Evolutionary conservation across 2,797 vertebrate genomes (phyloP).

Genomic region (Choloepus didactylus): DNA sequence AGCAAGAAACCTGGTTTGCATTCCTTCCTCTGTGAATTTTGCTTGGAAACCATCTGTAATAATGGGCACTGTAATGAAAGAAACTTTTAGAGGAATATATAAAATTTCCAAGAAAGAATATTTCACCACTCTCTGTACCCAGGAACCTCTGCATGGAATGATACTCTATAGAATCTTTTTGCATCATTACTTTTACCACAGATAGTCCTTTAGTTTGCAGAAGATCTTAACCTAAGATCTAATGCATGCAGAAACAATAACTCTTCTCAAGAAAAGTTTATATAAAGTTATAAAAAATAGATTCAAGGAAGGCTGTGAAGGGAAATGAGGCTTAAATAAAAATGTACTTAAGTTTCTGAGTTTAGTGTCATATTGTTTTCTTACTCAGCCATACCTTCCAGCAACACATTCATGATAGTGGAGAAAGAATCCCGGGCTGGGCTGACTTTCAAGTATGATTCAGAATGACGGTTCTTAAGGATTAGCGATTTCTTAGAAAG

Average conservation of each 20-base stretch:
- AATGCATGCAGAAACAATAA: conserved; percentile 1
- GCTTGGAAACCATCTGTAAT: conserved; percentile 47
- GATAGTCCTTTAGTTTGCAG: conserved; percentile 55
- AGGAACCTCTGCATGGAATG: conserved; percentile 30
- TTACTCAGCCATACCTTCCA: neutral
- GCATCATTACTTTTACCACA: conserved; percentile 17
- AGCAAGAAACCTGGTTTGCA: conserved; percentile 30
- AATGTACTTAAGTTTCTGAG: neutral
- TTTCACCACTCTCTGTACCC: conserved; percentile 41
- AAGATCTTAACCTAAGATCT: conserved; percentile 48
- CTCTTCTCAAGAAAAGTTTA: conserved; percentile 46
- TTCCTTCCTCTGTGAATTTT: conserved; percentile 59
- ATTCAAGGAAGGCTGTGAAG: neutral
- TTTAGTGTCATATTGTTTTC: neutral
- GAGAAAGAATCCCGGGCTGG: conserved; percentile 18
- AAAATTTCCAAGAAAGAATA: conserved; percentile 68
- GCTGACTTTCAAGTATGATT: conserved; percentile 53
- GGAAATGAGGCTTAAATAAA: neutral
- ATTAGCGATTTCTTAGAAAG: conserved; percentile 36
- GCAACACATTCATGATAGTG: neutral
- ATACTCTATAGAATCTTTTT: conserved; percentile 69
- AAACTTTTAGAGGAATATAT: conserved; percentile 61
- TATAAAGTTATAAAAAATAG: conserved; percentile 55
- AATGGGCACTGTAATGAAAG: conserved; percentile 65
- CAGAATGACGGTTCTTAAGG: conserved; percentile 27